Base-by-base conservation (phyloP, 2,888 invertebrate genomes). In the Abrostola triplasia region DNA sequence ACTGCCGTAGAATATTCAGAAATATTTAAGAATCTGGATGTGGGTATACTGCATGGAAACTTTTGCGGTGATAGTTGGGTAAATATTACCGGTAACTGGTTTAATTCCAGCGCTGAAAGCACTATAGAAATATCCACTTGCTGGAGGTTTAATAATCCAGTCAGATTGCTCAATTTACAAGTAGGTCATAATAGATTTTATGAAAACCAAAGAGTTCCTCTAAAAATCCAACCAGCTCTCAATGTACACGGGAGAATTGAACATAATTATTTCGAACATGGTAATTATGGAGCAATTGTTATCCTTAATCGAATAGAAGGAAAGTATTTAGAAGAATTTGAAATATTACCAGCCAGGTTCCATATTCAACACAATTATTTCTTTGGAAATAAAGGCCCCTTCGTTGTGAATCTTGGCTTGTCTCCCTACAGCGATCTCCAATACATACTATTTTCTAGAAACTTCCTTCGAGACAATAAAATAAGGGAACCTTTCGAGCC, bases 81-180 rank as follows among this genome's bases (percentile, higher is more conserved):
- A 0, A 99, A 99, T 88, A 96, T 99, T n/a, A 98, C 98, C 0
- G 97, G 97, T n/a, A 98, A 98, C 86, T 96, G 95, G 89, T 98
- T 99, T 88, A 97, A 97, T 77, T 96, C 96, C 52, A 98, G 98
- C 79, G 87, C 95, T 37, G 96, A 96, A 81, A 97, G 97, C 67
- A 98, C 97, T 0, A 92, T 99, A 37, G 97, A 98, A 84, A 95
- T 98, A 60, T 95, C 97, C 64, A 97, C 98, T 0, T 99, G 98
- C 89, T 98, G 98, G 97, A 95, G 92, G 78, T 83, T 91, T 71
- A 95, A 92, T 66, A 92, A 93, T 61, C 94, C 95, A 24, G 84
- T 90, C 0, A 94, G 95, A 56, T 92, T 95, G 70, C 85, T 95
- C 59, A 93, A 94, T 78, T 92, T 98, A 60, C 97, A 97, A 95